phyloP scores from a whole-genome alignment of 1,140 invertebrate genomes.

The Drosophila subpulchrella region DNA sequence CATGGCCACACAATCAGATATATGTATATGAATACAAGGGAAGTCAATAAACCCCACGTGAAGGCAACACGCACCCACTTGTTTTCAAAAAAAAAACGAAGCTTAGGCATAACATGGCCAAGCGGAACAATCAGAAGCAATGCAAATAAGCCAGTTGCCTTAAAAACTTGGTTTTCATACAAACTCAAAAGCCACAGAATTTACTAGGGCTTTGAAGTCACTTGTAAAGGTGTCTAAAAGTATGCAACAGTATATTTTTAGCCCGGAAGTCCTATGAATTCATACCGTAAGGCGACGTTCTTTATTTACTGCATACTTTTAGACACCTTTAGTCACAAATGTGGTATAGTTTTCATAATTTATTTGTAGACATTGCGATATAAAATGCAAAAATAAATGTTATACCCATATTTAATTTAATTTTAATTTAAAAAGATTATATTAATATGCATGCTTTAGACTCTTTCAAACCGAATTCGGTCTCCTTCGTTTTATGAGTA shows the following conservation, averaged over 20 bases:
- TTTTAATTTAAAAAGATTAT: no score
- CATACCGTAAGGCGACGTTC: no score
- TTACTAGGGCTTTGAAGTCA: neutral
- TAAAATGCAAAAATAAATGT: no score
- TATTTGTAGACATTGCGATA: no score
- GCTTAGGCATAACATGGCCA: neutral
- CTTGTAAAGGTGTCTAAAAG: neutral
- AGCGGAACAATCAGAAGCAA: conserved; percentile 5
- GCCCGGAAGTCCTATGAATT: no score
- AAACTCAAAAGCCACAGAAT: neutral
- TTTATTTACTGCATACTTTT: no score
- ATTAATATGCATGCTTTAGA: neutral
- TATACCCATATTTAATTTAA: no score
- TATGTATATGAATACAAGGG: conserved; percentile 17
- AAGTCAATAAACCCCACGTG: conserved; percentile 69
- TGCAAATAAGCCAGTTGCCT: conserved; percentile 1
- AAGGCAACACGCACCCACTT: conserved; percentile 35
- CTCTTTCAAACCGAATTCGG: no score
- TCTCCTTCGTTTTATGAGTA: neutral
- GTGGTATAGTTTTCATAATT: no score
- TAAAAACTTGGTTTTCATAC: neutral
- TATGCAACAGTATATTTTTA: neutral
- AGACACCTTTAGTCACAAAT: no score
- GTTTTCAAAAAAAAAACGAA: neutral
- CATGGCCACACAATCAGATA: conserved; percentile 14